Evolutionary conservation across 2,113 vertebrate species (phyloP).

Genomic region (Procapra przewalskii): DNA sequence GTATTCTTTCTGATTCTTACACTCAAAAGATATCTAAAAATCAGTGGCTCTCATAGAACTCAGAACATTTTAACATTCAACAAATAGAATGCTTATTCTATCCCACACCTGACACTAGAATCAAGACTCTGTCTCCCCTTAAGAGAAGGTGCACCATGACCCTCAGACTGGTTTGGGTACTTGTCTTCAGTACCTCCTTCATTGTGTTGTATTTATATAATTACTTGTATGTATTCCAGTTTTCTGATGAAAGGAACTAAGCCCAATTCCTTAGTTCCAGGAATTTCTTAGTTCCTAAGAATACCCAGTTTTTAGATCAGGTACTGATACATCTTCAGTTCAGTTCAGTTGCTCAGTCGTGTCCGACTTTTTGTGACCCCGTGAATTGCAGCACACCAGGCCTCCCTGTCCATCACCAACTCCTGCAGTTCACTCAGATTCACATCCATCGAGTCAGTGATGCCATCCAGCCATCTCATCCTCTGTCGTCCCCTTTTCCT

Average conservation of each 20-base stretch:
- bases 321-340: not conserved
- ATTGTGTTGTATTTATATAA: not conserved
- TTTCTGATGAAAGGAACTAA: not conserved
- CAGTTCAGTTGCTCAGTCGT: too few species aligned
- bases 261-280: not conserved
- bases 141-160: not conserved
- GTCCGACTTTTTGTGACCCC: too few species aligned
- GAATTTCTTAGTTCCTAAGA: too few species aligned
- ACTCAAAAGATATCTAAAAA: not conserved
- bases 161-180: not conserved
- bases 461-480: too few species aligned
- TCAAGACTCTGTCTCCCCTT: not conserved
- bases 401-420: too few species aligned
- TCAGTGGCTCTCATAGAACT: not conserved
- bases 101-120: not conserved
- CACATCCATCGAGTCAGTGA: too few species aligned
- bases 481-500: too few species aligned
- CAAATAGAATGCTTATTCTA: not conserved
- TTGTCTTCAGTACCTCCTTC: not conserved
- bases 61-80: constrained; percentile 1
- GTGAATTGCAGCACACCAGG: too few species aligned
- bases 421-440: too few species aligned
- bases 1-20: not conserved
- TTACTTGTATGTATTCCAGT: not conserved
- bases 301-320: not conserved